Evolutionary conservation across 2,113 vertebrate species (phyloP).

Genomic region (Sminthopsis crassicaudata): DNA sequence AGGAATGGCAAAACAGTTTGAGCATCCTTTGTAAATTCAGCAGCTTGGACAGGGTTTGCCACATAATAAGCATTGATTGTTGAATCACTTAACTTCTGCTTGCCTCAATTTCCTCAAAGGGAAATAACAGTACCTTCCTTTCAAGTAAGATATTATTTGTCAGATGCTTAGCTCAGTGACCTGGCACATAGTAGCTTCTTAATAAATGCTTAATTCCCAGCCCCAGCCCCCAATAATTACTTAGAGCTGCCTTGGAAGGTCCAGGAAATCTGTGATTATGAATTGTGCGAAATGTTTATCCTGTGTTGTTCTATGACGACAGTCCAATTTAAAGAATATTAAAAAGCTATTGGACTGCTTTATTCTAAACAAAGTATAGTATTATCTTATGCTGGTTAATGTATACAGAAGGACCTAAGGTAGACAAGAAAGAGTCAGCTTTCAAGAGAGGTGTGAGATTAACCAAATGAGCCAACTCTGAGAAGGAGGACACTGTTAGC

Average conservation of each 20-base stretch:
- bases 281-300: not conserved
- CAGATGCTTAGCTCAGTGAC: not conserved
- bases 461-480: conserved; percentile 80
- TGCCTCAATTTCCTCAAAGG: not conserved
- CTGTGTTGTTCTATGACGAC: conserved; percentile 1
- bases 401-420: conserved; percentile 61
- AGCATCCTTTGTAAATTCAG: not conserved
- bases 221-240: not conserved
- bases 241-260: not conserved
- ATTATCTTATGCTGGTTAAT: conserved; percentile 63
- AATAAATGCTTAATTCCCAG: not conserved
- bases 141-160: not conserved
- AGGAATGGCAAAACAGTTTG: not conserved
- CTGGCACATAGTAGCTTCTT: not conserved
- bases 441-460: conserved; percentile 78
- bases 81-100: not conserved
- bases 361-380: conserved; percentile 11
- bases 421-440: conserved; percentile 72
- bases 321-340: conserved; percentile 31
- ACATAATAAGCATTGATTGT: not conserved
- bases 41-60: not conserved
- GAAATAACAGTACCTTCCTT: not conserved
- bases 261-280: not conserved
- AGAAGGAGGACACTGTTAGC: conserved; percentile 64
- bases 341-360: conserved; percentile 13